Evolutionary conservation across 2,888 invertebrate genomes (phyloP).

Genomic region (Cinara cedri): DNA sequence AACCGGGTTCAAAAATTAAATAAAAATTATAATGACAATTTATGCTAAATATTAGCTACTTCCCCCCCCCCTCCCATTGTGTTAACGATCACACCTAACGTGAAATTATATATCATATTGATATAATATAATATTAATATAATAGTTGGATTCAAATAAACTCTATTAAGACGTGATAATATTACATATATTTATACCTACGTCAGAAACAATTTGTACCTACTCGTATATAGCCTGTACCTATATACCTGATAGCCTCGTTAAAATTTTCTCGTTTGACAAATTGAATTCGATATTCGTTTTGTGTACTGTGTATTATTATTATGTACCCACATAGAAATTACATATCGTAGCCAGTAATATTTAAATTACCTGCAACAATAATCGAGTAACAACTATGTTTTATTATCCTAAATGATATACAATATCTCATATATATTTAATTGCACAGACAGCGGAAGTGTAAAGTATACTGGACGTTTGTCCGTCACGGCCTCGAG

Average conservation of each 20-base stretch:
- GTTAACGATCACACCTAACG: too few relatives aligned
- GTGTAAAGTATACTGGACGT: too few relatives aligned
- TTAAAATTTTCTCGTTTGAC: neutral
- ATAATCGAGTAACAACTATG: too few relatives aligned
- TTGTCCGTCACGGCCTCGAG: too few relatives aligned
- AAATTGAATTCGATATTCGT: neutral
- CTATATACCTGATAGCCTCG: neutral
- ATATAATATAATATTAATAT: neutral
- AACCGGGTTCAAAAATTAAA: neutral
- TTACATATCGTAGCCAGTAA: too few relatives aligned
- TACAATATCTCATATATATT: too few relatives aligned
- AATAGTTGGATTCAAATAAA: neutral
- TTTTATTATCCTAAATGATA: too few relatives aligned
- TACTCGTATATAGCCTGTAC: too few relatives aligned
- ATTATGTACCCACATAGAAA: too few relatives aligned
- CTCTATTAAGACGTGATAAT: neutral
- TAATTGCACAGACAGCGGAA: too few relatives aligned
- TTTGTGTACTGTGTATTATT: neutral
- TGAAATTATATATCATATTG: neutral
- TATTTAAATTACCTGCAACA: too few relatives aligned
- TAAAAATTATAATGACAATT: constrained; percentile 1
- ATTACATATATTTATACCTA: neutral
- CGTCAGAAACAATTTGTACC: neutral
- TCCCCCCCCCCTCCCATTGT: neutral
- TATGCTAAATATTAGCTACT: constrained; percentile 24